These are phyloP conservation scores for Anabas testudineus DNA, from an alignment of 2,797 vertebrate genomes.

Conservation along the genomic window DNA sequence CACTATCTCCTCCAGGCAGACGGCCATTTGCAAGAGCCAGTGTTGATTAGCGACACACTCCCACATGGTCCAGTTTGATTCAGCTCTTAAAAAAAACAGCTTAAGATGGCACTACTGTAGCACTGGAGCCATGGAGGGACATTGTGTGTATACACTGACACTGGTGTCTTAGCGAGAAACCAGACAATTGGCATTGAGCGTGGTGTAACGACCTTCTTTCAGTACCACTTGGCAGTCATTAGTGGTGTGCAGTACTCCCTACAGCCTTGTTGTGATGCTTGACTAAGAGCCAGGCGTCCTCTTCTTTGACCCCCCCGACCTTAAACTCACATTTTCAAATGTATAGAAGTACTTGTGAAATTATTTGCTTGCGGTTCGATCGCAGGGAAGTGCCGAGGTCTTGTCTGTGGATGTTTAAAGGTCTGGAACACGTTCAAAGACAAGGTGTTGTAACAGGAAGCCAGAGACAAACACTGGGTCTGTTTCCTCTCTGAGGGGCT, in stretches of 20 bases:
- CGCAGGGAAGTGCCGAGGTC: constrained; percentile 11
- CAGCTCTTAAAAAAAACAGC: constrained; percentile 26
- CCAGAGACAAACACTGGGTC: constrained; percentile 13
- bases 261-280: constrained; percentile 30
- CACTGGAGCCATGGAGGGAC: not conserved
- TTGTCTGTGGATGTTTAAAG: constrained; percentile 33
- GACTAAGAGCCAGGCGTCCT: constrained; percentile 19
- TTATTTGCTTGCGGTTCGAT: constrained; percentile 20
- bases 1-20: constrained; percentile 57
- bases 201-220: constrained; percentile 16
- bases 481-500: constrained; percentile 38
- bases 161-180: constrained; percentile 20
- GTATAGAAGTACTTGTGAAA: constrained; percentile 16
- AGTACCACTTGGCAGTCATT: constrained; percentile 43
- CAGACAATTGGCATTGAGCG: constrained; percentile 20
- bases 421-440: constrained; percentile 41
- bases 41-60: constrained; percentile 48
- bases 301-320: not conserved
- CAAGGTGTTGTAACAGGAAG: constrained; percentile 43
- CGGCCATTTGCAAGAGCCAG: constrained; percentile 59
- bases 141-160: constrained; percentile 1
- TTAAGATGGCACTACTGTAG: constrained; percentile 29
- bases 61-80: constrained; percentile 33
- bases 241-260: constrained; percentile 30
- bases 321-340: constrained; percentile 17